Evolutionary conservation across 2,797 vertebrate genomes (phyloP), one percentile per base, ranked within the genome.

Genomic region (Sternarchorhynchus goeldii): DNA sequence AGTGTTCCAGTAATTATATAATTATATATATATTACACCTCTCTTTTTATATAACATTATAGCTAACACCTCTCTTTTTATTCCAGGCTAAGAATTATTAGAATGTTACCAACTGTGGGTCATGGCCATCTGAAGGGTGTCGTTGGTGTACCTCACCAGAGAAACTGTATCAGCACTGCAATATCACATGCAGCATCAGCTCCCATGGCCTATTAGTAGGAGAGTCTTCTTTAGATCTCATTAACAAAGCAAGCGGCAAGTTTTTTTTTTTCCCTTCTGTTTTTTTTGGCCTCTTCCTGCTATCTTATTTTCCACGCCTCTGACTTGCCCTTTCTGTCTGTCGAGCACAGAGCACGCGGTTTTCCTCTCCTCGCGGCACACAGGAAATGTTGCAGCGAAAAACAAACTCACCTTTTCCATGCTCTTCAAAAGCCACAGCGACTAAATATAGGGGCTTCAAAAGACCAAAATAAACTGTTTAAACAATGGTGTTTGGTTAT

Each of bases 381-480:
- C 91, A 94, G 93, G 93, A 94, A 94, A 90, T 87, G 87, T 91
- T 89, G 83, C 90, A 90, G 86, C 83, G 82, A 91, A 93, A 92
- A 94, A 93, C 93, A 93, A 90, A 91, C 91, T 88, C 93, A 94
- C 90, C 92, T 89, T 94, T 94, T 94, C 93, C 93, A 93, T 83
- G 81, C 89, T 86, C 88, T 87, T 90, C 86, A 85, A 60, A 83
- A 85, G 88, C 92, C 91, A 86, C 90, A 89, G 75, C 25, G 84
- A 85, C 91, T 93, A 93, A 92, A 93, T 91, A 91, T 93, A 93
- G 91, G 83, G 75, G 66, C 80, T 70, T 67, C 73, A 75, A 77
- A 84, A 84, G 85, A 88, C 88, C 78, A 87, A 92, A 93, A 93
- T 93, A 93, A 89, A 90, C 88, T 84, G 87, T 90, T 92, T 67